These are phyloP conservation scores for Acronicta alni DNA, from an alignment of 2,888 invertebrate genomes.

Conservation along the genomic window DNA sequence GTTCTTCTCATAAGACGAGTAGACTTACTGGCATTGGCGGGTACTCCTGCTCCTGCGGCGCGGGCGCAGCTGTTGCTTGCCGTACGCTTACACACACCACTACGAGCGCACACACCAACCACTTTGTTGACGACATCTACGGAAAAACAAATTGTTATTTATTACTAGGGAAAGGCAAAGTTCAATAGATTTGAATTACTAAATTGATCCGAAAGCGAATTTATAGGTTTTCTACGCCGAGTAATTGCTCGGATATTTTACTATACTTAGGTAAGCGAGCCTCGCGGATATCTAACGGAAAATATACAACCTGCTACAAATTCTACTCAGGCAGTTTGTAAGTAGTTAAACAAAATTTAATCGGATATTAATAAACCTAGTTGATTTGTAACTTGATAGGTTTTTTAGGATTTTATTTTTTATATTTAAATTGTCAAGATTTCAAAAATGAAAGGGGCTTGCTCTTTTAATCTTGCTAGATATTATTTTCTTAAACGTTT, in stretches of 20 bases:
- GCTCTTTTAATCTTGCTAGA: too few species aligned
- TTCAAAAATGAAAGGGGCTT: too few species aligned
- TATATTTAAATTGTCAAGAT: too few species aligned
- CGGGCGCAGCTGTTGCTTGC: slow-evolving; percentile 74
- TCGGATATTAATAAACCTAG: too few species aligned
- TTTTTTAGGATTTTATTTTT: too few species aligned
- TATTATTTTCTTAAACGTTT: too few species aligned
- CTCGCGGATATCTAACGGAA: background rate
- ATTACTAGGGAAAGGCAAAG: slow-evolving; percentile 16
- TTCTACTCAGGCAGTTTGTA: too few species aligned
- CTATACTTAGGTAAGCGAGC: slow-evolving; percentile 3
- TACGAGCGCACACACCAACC: slow-evolving; percentile 72
- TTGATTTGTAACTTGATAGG: too few species aligned
- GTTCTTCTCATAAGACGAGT: background rate
- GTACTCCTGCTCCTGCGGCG: slow-evolving; percentile 75
- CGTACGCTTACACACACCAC: slow-evolving; percentile 76
- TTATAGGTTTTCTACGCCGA: background rate
- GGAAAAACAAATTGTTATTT: slow-evolving; percentile 42
- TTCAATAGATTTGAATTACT: slow-evolving; percentile 27
- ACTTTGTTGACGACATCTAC: slow-evolving; percentile 77
- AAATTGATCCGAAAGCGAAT: slow-evolving; percentile 2
- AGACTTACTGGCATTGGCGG: slow-evolving; percentile 86
- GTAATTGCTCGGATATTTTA: background rate
- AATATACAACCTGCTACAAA: background rate
- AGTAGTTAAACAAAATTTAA: too few species aligned